Conservation (phyloP, 2,797 vertebrate genomes). For the Pseudochirops cupreus region DNA sequence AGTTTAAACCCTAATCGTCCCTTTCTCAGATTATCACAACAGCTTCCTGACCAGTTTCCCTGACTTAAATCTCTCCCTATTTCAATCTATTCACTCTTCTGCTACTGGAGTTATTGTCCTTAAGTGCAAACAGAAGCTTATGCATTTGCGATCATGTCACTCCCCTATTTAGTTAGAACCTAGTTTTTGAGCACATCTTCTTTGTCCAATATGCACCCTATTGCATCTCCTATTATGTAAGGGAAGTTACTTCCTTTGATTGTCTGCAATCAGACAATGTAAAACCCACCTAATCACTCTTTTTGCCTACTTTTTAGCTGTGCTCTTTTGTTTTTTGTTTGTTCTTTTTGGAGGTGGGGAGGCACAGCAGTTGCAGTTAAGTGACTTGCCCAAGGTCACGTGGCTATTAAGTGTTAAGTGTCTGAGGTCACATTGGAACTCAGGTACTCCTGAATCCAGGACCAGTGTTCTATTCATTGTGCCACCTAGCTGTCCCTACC, state of each 20-base stretch:
- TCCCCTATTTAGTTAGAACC: not conserved
- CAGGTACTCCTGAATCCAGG: no score
- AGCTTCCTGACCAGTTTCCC: not conserved
- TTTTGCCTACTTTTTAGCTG: not conserved
- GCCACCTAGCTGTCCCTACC: not conserved
- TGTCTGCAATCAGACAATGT: not conserved
- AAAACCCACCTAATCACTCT: not conserved
- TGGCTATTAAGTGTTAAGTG: no score
- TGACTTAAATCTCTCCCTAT: not conserved
- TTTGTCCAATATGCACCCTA: not conserved
- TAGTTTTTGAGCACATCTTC: not conserved
- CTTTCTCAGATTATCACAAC: not conserved
- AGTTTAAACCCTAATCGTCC: not conserved
- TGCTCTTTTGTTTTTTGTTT: no score
- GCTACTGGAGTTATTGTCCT: no score
- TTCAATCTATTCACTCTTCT: not conserved
- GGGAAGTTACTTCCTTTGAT: not conserved
- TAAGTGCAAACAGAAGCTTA: no score
- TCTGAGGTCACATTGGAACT: no score
- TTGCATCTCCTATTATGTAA: not conserved
- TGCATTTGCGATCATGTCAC: no score
- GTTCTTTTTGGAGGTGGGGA: no score
- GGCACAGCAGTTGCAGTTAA: no score
- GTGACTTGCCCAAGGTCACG: no score
- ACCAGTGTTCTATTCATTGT: no score